Evolutionary conservation across 2,797 vertebrate genomes (phyloP).

Genomic region (Uromys caudimaculatus): DNA sequence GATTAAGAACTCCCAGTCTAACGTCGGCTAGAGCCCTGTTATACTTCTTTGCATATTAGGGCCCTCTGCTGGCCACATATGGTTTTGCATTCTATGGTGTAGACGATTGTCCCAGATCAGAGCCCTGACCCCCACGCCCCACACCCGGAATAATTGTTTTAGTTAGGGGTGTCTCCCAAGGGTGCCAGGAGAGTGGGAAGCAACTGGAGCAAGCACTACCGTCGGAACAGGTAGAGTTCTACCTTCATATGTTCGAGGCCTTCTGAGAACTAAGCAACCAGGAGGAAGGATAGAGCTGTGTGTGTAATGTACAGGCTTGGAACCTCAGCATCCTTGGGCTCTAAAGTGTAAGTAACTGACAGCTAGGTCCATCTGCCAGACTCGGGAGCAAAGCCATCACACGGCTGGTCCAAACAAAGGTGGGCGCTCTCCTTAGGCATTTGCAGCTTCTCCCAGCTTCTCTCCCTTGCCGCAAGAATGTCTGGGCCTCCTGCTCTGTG

Average conservation of each 20-base stretch:
- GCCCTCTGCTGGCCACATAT: neutral
- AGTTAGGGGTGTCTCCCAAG: too few relatives aligned
- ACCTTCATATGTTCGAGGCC: neutral
- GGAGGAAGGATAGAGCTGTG: neutral
- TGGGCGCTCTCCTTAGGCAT: neutral
- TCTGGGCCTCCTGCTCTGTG: neutral
- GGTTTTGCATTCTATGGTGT: neutral
- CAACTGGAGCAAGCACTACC: too few relatives aligned
- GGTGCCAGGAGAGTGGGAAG: neutral
- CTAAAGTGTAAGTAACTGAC: neutral
- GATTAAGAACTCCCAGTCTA: neutral
- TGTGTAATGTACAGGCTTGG: too few relatives aligned
- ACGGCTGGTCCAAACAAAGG: neutral
- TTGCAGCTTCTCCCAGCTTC: neutral
- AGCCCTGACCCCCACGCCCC: rapidly evolving
- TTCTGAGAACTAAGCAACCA: neutral
- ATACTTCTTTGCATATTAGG: neutral
- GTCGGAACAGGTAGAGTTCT: neutral
- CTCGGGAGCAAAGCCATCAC: neutral
- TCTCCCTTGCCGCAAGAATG: neutral
- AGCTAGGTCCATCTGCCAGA: neutral
- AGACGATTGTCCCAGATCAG: neutral
- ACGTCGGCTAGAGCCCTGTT: rapidly evolving
- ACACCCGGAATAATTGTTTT: neutral
- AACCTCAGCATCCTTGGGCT: neutral